Base-by-base conservation (phyloP, 2,797 vertebrate genomes). In the Phoeniculus purpureus region DNA sequence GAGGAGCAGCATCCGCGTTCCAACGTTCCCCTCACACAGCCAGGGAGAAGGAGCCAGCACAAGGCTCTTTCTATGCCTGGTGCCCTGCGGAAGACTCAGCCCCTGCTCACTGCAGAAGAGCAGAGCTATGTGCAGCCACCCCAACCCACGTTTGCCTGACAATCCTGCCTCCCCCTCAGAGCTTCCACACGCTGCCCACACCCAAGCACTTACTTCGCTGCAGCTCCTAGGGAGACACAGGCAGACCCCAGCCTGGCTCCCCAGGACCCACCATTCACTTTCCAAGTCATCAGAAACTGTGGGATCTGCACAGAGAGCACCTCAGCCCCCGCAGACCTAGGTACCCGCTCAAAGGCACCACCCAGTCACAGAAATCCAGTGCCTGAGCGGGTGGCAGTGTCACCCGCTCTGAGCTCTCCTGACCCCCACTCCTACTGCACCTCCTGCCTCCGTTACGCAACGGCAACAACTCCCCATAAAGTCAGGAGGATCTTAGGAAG, bases 121-220 rank as follows among this genome's bases (percentile, higher is more conserved):
- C 54, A 29, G 81, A 22, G 66, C 89, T 26, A 0, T 2, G 71
- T 91, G 85, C 81, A 74, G 73, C 73, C 70, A 55, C 55, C 89
- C 91, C 77, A 25, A 89, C 47, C 91, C 89, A 89, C 77, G 0
- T 60, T 43, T 91, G 80, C 89, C 67, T 77, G 61, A 88, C 92
- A 87, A 15, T 93, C 21, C 82, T 78, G 82, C 90, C 92, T 84
- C 89, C 91, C 85, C 79, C 89, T 89, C 85, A 22, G 85, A 89
- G 87, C 83, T 80, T 48, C 85, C 91, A 89, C 73, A 70, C 1
- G 10, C 80, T 25, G 93, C 89, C 87, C 81, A 87, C 72, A 10
- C 84, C 34, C 9, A 1, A 86, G 76, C 27, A 66, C 43, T 43
- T 61, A 75, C 90, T 76, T 87, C 10, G 15, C 79, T 22, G 25